Percentiles rank a stretch among this genome's conserved stretches.
These are phyloP conservation scores for Mormyrus hasselquistii DNA, from an alignment of 2,797 vertebrate genomes.

Conservation along the genomic window DNA sequence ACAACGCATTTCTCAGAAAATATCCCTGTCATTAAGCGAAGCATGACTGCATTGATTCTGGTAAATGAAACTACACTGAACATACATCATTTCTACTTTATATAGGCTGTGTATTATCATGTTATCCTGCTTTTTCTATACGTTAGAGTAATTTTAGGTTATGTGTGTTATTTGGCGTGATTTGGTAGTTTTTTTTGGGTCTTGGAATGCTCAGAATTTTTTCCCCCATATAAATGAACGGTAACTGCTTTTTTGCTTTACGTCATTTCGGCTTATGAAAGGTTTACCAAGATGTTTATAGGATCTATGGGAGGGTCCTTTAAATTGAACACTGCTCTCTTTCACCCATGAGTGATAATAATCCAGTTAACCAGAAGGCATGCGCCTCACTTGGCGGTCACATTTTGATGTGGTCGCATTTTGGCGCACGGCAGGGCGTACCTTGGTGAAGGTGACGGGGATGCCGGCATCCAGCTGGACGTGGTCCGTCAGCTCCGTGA, in stretches of 20 bases:
- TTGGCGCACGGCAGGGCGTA: constrained; percentile 39
- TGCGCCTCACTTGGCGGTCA: not conserved
- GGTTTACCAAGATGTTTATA: not conserved
- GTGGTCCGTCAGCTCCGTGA: constrained; percentile 93
- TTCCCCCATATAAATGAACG: not conserved
- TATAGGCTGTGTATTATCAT: not conserved
- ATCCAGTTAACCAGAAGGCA: not conserved
- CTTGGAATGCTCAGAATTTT: not conserved
- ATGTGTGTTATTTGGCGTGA: not conserved
- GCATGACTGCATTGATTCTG: not conserved
- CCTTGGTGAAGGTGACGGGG: constrained; percentile 99
- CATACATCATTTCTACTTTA: not conserved
- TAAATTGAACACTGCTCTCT: not conserved
- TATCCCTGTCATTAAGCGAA: not conserved
- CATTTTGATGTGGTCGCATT: not conserved
- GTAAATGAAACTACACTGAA: not conserved
- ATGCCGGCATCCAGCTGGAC: constrained; percentile 92
- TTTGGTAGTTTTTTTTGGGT: not conserved
- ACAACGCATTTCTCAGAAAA: not conserved
- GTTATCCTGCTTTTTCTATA: not conserved
- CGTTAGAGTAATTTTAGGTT: not conserved
- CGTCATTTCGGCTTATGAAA: not conserved
- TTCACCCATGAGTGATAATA: not conserved
- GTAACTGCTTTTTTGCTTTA: not conserved
- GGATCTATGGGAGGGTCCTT: not conserved